These are phyloP conservation scores for Chloroclysta siterata DNA, from an alignment of 2,888 invertebrate genomes.

Conservation along the genomic window DNA sequence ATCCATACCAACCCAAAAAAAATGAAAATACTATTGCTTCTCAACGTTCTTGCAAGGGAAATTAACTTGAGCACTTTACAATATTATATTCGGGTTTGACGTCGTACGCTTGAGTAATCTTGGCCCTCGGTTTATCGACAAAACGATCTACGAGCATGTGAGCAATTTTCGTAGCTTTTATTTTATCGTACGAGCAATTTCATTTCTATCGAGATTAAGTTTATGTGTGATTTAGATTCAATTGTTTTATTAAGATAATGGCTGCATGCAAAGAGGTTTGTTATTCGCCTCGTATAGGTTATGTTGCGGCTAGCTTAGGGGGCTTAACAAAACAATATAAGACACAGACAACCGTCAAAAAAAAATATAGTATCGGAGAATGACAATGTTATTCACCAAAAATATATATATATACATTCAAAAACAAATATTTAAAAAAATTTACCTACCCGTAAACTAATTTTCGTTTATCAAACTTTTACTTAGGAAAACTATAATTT, in stretches of 20 bases:
- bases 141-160: conserved; percentile 6
- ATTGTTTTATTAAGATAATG: conserved; percentile 6
- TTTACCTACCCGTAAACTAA: no score
- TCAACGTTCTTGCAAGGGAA: conserved; percentile 49
- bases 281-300: not conserved
- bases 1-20: conserved; percentile 49
- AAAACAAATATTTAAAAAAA: no score
- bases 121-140: conserved; percentile 7
- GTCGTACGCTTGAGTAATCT: conserved; percentile 15
- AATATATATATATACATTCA: no score
- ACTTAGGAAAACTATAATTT: no score
- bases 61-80: conserved; percentile 45
- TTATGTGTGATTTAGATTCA: conserved; percentile 7
- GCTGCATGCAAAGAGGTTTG: not conserved
- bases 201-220: conserved; percentile 6
- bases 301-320: no score
- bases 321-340: no score
- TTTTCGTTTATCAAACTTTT: no score
- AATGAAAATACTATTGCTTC: conserved; percentile 67
- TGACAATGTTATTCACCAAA: no score
- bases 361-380: no score
- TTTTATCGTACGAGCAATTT: conserved; percentile 9
- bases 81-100: conserved; percentile 37
- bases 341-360: no score
- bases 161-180: conserved; percentile 11